These are phyloP conservation scores for Rhabditoides inermis DNA, from an alignment of 2,888 invertebrate species.

Conservation along the genomic window DNA sequence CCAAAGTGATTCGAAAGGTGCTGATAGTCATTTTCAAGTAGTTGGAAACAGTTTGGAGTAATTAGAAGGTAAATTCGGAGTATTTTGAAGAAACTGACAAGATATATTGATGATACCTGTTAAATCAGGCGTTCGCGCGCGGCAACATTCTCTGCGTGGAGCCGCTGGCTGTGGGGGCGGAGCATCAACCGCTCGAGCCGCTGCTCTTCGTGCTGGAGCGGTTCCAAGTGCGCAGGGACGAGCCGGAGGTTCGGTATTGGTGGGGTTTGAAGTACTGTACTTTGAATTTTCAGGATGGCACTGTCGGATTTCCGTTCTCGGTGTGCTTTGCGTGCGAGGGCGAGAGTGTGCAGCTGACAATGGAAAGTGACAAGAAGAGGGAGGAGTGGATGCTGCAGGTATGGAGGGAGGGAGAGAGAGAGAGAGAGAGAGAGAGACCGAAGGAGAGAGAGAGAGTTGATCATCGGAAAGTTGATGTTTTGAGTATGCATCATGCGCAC, in stretches of 20 bases:
- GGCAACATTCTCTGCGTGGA: constrained; percentile 24
- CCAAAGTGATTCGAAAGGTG: too few species aligned
- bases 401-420: neutral
- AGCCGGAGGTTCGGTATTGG: neutral
- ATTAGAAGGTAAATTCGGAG: too few species aligned
- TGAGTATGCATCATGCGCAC: neutral
- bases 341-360: constrained; percentile 20
- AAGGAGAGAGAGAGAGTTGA: neutral
- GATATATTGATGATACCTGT: neutral
- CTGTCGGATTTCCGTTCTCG: neutral
- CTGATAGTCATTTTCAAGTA: too few species aligned
- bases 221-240: constrained; percentile 22
- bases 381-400: constrained; percentile 49
- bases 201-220: constrained; percentile 41
- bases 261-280: neutral
- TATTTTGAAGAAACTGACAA: too few species aligned
- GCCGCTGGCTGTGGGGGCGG: constrained; percentile 15
- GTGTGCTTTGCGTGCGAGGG: constrained; percentile 16
- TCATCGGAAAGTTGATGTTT: neutral
- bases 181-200: constrained; percentile 29
- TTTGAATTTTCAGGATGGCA: constrained; percentile 5
- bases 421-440: neutral
- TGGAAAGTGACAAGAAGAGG: constrained; percentile 22
- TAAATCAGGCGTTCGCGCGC: constrained; percentile 19
- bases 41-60: too few species aligned